phyloP scores from a whole-genome alignment of 53 echinoderm and acorn worm genomes.

The Hippasteria phrygiana region DNA sequence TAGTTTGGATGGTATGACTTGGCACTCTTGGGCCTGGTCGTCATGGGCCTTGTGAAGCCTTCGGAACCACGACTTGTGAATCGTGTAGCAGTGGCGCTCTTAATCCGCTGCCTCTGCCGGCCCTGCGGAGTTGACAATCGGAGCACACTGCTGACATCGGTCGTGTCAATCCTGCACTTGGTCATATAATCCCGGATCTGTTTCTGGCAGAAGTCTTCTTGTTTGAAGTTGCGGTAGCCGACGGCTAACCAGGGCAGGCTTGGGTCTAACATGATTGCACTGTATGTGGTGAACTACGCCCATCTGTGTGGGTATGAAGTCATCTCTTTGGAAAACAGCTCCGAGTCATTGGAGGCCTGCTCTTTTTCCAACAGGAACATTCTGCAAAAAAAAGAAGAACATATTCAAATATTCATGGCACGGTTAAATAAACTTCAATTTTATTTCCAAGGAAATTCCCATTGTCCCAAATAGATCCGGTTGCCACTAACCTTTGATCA shows the following conservation, averaged over 20 bases:
- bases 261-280: conserved; percentile 88
- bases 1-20: conserved; percentile 47
- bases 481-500: too few species aligned
- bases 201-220: conserved; percentile 62
- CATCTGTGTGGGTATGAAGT: neutral
- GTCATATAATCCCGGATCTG: conserved; percentile 40
- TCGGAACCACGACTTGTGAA: conserved; percentile 13
- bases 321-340: neutral
- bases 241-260: conserved; percentile 85
- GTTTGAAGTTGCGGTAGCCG: conserved; percentile 82
- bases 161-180: conserved; percentile 25
- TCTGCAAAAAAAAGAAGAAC: neutral
- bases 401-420: neutral
- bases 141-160: conserved; percentile 35
- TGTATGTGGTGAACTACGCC: neutral
- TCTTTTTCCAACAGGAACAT: neutral
- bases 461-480: too few species aligned
- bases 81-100: conserved; percentile 76
- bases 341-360: neutral
- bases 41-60: neutral
- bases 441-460: neutral
- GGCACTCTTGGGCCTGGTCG: conserved; percentile 82
- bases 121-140: conserved; percentile 62
- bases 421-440: neutral
- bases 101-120: conserved; percentile 76